phyloP scores from a whole-genome alignment of 1,140 invertebrate species.

The Drosophila kurseongensis region DNA sequence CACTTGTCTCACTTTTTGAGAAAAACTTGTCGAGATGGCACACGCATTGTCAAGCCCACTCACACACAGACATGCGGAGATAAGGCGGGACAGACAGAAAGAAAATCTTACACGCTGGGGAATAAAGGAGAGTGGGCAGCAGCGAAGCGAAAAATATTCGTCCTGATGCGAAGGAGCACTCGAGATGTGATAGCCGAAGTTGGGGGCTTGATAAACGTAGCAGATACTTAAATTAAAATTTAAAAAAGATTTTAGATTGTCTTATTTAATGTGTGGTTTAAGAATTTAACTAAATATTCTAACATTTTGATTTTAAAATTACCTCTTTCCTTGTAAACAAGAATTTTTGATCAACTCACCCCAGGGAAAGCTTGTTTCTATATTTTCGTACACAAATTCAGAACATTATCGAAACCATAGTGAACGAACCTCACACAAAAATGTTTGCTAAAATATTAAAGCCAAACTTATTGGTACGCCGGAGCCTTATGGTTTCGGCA shows the following conservation, averaged over 20 bases:
- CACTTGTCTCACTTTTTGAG: constrained; percentile 79
- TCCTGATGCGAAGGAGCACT: constrained; percentile 2
- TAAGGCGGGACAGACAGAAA: constrained; percentile 19
- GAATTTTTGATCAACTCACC: background rate
- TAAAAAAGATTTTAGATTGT: background rate
- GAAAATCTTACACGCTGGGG: constrained; percentile 29
- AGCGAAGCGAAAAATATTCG: constrained; percentile 45
- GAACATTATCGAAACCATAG: background rate
- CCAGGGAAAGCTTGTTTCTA: background rate
- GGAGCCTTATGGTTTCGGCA: background rate
- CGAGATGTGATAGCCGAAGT: constrained; percentile 5
- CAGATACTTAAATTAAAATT: constrained; percentile 4
- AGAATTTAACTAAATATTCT: background rate
- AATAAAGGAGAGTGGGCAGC: constrained; percentile 31
- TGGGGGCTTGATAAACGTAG: constrained; percentile 17
- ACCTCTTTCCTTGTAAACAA: too few species aligned
- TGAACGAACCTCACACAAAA: background rate
- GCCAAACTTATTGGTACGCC: background rate
- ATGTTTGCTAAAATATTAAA: constrained; percentile 18
- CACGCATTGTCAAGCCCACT: constrained; percentile 63
- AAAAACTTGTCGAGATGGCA: constrained; percentile 73
- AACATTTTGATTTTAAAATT: too few species aligned
- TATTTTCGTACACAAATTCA: background rate
- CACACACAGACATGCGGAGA: constrained; percentile 21
- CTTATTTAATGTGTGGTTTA: background rate